A percentile compares a stretch with the other conserved stretches of the same genome.
Conservation (phyloP, 2,888 invertebrate genomes). For the Rhagonycha fulva region DNA sequence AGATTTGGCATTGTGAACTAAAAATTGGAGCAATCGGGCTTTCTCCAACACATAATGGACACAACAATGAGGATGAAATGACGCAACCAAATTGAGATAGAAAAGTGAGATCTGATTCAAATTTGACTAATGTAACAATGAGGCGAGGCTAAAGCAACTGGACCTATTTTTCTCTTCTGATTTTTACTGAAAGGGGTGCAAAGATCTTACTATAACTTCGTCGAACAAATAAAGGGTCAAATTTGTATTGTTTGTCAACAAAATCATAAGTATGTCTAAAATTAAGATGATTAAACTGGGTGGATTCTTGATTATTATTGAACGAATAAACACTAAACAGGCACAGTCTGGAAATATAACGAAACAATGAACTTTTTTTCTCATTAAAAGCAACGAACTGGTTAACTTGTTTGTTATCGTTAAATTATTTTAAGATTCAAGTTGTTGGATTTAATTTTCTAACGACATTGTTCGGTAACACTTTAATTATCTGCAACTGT, state of each 20-base stretch:
- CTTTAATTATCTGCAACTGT: not conserved
- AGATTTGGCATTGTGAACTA: not conserved
- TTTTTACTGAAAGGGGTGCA: too few species aligned
- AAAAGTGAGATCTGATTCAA: not conserved
- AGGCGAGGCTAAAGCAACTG: too few species aligned
- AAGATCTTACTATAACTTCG: too few species aligned
- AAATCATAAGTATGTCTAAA: not conserved
- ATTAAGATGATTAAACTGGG: not conserved
- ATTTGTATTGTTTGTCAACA: not conserved
- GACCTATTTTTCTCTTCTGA: too few species aligned
- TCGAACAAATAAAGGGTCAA: too few species aligned
- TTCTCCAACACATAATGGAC: not conserved
- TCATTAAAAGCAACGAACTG: not conserved
- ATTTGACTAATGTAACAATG: too few species aligned
- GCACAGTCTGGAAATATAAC: not conserved
- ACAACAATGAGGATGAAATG: not conserved
- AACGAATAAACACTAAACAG: not conserved
- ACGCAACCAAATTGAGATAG: not conserved
- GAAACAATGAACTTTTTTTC: not conserved
- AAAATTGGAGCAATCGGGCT: not conserved
- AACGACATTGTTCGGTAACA: not conserved
- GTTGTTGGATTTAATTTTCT: not conserved
- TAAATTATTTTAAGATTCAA: not conserved
- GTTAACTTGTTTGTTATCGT: not conserved
- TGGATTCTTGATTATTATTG: not conserved